Conservation (phyloP, 2,797 vertebrate genomes). For the Sphenodon punctatus region DNA sequence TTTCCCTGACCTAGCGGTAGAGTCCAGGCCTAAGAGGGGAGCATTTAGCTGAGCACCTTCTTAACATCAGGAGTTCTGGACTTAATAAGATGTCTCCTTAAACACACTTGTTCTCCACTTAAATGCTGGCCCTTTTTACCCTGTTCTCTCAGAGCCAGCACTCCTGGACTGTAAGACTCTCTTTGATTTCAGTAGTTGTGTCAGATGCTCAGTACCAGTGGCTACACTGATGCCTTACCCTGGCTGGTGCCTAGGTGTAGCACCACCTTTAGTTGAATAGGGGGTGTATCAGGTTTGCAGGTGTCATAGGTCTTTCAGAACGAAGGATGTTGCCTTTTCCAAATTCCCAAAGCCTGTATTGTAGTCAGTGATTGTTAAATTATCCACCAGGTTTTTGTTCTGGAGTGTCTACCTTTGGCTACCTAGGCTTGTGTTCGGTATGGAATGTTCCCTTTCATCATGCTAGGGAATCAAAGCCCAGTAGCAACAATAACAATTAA, state of each 20-base stretch:
- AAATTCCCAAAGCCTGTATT: too few species aligned
- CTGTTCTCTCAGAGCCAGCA: too few species aligned
- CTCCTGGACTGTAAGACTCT: background rate
- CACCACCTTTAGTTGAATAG: background rate
- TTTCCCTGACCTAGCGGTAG: background rate
- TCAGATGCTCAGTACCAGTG: too few species aligned
- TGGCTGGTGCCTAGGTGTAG: background rate
- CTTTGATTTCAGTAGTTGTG: too few species aligned
- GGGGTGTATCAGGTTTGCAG: background rate
- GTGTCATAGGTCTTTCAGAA: background rate
- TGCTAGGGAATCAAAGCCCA: background rate
- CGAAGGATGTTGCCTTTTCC: background rate
- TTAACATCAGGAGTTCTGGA: background rate
- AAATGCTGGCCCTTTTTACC: background rate
- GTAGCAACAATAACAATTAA: background rate
- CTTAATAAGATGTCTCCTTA: background rate
- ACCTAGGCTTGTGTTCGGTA: fast-evolving
- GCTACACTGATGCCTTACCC: too few species aligned
- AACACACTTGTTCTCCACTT: background rate
- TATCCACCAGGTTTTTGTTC: background rate
- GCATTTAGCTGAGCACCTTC: background rate
- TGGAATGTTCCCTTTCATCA: background rate
- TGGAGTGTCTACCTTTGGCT: background rate
- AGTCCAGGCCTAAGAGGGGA: background rate
- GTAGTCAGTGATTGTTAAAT: background rate